Conservation (phyloP, 1,140 invertebrate species). For the Caenorhabditis briggsae region DNA sequence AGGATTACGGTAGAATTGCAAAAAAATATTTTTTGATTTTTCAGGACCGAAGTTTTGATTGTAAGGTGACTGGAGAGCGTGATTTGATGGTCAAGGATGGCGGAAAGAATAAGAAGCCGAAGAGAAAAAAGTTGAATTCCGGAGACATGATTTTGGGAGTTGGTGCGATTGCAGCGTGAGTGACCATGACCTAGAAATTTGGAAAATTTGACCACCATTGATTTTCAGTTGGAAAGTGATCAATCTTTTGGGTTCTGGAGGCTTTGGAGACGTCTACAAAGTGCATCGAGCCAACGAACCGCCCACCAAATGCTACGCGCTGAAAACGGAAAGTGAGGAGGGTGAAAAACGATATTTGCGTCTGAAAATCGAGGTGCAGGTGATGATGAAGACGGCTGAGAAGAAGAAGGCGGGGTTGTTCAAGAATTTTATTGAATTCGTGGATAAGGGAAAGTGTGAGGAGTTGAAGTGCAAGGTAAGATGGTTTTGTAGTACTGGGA, state of each 20-base stretch:
- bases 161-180: neutral
- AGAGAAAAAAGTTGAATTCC: neutral
- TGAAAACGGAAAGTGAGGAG: conserved; percentile 57
- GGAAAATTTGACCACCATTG: too few relatives aligned
- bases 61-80: conserved; percentile 23
- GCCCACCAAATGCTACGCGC: neutral
- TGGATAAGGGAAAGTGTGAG: conserved; percentile 54
- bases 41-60: conserved; percentile 18
- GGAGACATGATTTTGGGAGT: conserved; percentile 29
- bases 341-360: conserved; percentile 55
- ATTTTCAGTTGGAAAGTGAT: conserved; percentile 47
- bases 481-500: too few relatives aligned
- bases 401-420: conserved; percentile 7
- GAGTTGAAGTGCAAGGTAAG: conserved; percentile 41
- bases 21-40: neutral
- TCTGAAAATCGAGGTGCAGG: conserved; percentile 59
- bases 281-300: conserved; percentile 28
- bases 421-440: conserved; percentile 57
- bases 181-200: neutral
- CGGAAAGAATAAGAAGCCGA: neutral
- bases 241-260: conserved; percentile 44
- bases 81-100: neutral
- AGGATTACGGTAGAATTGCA: neutral
- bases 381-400: conserved; percentile 37
- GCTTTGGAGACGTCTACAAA: conserved; percentile 57